phyloP scores from a whole-genome alignment of 2,888 invertebrate species.

The Drosophila merina region DNA sequence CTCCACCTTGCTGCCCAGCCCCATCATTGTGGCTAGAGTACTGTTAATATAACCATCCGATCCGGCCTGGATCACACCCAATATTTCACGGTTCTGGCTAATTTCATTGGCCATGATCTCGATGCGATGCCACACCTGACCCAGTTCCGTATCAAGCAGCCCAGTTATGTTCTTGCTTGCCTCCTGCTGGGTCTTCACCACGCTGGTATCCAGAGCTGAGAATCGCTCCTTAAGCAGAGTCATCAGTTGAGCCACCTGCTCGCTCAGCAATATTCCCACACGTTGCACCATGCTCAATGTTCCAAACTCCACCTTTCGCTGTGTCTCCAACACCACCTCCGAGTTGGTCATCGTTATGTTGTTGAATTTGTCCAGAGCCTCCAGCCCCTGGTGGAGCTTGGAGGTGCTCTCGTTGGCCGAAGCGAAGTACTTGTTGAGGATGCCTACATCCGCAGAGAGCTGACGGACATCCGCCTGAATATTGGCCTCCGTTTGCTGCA shows the following conservation, averaged over 20 bases:
- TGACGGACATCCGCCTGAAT: constrained; percentile 85
- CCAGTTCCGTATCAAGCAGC: constrained; percentile 91
- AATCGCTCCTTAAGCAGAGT: constrained; percentile 88
- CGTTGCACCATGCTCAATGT: constrained; percentile 92
- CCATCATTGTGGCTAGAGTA: constrained; percentile 90
- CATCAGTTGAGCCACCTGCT: constrained; percentile 88
- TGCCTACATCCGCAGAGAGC: constrained; percentile 85
- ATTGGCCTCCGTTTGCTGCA: constrained; percentile 85
- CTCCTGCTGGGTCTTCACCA: constrained; percentile 89
- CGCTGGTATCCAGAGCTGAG: constrained; percentile 88
- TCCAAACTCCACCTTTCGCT: constrained; percentile 92
- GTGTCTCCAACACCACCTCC: constrained; percentile 93
- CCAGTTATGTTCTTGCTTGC: constrained; percentile 90
- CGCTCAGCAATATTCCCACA: constrained; percentile 88
- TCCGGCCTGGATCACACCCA: constrained; percentile 90
- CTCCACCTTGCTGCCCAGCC: constrained; percentile 91
- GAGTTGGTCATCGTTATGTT: constrained; percentile 92
- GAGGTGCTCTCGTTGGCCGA: constrained; percentile 86
- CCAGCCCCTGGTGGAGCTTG: constrained; percentile 85
- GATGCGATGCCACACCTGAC: constrained; percentile 95
- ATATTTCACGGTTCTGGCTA: constrained; percentile 88
- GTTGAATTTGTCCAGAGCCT: constrained; percentile 88
- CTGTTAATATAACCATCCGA: constrained; percentile 92
- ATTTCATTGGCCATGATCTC: constrained; percentile 94
- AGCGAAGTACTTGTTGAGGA: constrained; percentile 86